Percentiles rank a stretch among this genome's conserved stretches.
Evolutionary conservation across 2,797 vertebrate species (phyloP).

Genomic region (Brachyrhaphis roseni): DNA sequence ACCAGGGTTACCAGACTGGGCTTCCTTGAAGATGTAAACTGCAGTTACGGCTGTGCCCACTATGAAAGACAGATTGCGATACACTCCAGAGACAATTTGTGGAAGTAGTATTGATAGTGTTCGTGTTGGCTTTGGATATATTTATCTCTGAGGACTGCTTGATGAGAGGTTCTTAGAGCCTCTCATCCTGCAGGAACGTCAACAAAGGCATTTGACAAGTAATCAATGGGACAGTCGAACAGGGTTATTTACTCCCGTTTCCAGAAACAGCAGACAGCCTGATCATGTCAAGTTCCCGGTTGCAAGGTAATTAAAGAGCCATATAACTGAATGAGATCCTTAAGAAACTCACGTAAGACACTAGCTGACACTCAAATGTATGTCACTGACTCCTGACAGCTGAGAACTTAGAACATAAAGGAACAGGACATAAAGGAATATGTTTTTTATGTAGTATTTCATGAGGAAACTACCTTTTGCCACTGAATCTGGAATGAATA

Average conservation of each 20-base stretch:
- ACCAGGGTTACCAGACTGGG: not conserved
- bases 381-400: slow-evolving; percentile 19
- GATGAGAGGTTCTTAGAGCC: slow-evolving; percentile 26
- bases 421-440: not conserved
- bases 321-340: slow-evolving; percentile 51
- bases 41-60: slow-evolving; percentile 62
- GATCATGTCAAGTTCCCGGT: slow-evolving; percentile 78
- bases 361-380: slow-evolving; percentile 12
- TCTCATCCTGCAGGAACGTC: slow-evolving; percentile 52
- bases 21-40: slow-evolving; percentile 55
- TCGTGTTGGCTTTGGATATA: slow-evolving; percentile 49
- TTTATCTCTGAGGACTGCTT: slow-evolving; percentile 63
- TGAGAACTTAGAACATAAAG: not conserved
- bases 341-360: slow-evolving; percentile 16
- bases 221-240: slow-evolving; percentile 77
- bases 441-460: not conserved
- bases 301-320: slow-evolving; percentile 56
- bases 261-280: slow-evolving; percentile 75
- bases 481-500: not conserved
- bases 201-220: slow-evolving; percentile 64
- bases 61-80: slow-evolving; percentile 65
- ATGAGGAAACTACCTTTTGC: not conserved
- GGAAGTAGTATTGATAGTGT: slow-evolving; percentile 70
- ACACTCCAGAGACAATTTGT: slow-evolving; percentile 69
- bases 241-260: slow-evolving; percentile 77